These are phyloP conservation scores for Heliopora coerulea DNA, from an alignment of 92 coral and sea anemone genomes.

Conservation along the genomic window DNA sequence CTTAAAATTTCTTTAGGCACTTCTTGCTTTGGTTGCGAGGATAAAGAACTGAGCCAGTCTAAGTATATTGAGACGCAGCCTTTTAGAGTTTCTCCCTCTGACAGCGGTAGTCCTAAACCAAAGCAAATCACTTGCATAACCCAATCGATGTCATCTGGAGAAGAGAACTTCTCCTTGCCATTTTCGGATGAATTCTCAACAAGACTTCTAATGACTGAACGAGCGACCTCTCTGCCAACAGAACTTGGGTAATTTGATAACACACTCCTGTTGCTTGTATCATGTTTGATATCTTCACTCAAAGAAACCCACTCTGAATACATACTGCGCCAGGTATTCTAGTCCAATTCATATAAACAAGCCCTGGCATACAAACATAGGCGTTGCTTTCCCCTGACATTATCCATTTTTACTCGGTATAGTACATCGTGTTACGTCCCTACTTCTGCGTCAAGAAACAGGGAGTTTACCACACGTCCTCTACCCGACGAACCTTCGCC, in stretches of 20 bases:
- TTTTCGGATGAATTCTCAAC: conserved; percentile 64
- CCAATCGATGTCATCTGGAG: conserved; percentile 82
- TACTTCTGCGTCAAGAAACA: background rate
- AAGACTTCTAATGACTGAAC: conserved; percentile 71
- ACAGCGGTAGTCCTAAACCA: conserved; percentile 87
- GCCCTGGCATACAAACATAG: background rate
- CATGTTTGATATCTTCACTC: conserved; percentile 67
- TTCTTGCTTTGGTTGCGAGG: conserved; percentile 65
- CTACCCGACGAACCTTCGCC: background rate
- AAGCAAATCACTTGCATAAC: conserved; percentile 93
- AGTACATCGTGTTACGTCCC: conserved; percentile 1
- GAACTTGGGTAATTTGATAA: conserved; percentile 67
- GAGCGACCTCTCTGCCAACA: conserved; percentile 88
- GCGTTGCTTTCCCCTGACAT: background rate
- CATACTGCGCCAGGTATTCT: conserved; percentile 56
- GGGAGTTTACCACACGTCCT: background rate
- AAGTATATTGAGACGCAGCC: conserved; percentile 84
- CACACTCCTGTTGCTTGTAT: conserved; percentile 74
- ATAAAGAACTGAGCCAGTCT: conserved; percentile 78
- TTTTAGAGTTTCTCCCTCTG: conserved; percentile 85
- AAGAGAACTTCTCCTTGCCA: conserved; percentile 48
- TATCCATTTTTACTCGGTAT: conserved; percentile 27
- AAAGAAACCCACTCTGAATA: conserved; percentile 99
- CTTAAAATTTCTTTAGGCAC: conserved; percentile 72
- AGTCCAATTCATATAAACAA: background rate